A percentile compares a stretch with the other conserved stretches of the same genome.
Evolutionary conservation across 2,888 invertebrate genomes (phyloP).

Genomic region (Ramazzottius varieornatus): DNA sequence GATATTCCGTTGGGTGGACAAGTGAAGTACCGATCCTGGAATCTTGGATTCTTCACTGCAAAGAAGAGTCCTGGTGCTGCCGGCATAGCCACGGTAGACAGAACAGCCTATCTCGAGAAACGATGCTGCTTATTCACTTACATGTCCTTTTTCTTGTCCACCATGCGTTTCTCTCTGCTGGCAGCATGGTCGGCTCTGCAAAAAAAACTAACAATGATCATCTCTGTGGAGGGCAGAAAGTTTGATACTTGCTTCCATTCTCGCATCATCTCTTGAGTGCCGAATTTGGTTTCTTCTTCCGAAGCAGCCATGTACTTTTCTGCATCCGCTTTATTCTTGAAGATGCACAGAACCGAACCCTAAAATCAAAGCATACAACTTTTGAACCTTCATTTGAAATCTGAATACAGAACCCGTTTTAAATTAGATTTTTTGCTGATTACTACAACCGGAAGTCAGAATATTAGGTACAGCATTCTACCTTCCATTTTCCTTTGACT

Average conservation of each 20-base stretch:
- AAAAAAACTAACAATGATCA: no score
- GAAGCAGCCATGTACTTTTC: not conserved
- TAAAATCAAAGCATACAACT: not conserved
- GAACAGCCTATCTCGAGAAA: not conserved
- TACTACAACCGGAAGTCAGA: not conserved
- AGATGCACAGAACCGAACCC: not conserved
- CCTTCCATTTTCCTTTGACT: not conserved
- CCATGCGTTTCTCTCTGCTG: not conserved
- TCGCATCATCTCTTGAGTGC: not conserved
- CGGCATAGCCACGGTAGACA: not conserved
- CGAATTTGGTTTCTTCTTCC: not conserved
- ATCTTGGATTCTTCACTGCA: not conserved
- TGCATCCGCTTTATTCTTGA: not conserved
- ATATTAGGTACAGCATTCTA: not conserved
- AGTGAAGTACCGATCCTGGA: not conserved
- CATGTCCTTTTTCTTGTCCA: not conserved
- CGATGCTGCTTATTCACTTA: not conserved
- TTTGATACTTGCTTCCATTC: not conserved
- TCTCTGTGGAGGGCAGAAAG: no score
- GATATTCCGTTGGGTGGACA: not conserved
- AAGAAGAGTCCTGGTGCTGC: not conserved
- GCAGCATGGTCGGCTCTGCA: not conserved
- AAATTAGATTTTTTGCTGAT: not conserved
- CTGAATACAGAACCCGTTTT: not conserved
- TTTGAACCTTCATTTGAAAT: not conserved